Base-by-base conservation (phyloP, 1,140 invertebrate genomes). In the Hyphantria cunea region DNA sequence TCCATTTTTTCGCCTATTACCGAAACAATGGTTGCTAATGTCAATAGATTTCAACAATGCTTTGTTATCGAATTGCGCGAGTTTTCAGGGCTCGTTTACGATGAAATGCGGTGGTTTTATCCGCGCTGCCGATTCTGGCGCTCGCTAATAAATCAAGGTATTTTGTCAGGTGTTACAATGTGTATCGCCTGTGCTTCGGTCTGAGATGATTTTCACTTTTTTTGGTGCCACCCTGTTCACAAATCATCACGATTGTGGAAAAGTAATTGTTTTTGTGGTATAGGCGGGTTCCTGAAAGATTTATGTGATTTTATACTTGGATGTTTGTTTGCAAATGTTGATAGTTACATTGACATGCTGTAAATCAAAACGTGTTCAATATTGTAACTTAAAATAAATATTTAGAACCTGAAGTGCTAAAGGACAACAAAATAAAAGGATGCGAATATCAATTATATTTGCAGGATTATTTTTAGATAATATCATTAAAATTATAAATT, bases 141-240 rank as follows among this genome's bases (percentile, higher is more conserved):
- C 44, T 45, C 50, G 39, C 66, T 64, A 70, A 75, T 72, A 75
- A 75, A 75, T 72, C 72, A 72, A 37, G 6, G 39, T 34, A 52
- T 60, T 68, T 74, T 75, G 64, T 75, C 69, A 75, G 69, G 72
- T 75, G 64, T 61, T 66, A 75, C 64, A 65, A 75, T 66, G 71
- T 68, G 66, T 71, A 71, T 64, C 61, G 56, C 48, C 45, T 31
- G 62, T 48, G 45, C 56, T 51, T 32, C 39, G 37, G 9, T 49
- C 34, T 55, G 39, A 52, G 63, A 52, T 59, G 54, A 65, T 61
- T 61, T 66, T 55, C 51, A 54, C n/a, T n/a, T 60, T 66, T 49
- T 66, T 65, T 50, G 48, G 10, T 34, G 14, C 37, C 37, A 33
- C 48, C 37, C 56, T 51, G 56, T 50, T 44, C 56, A 60, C 56